Conservation (phyloP, 1,140 invertebrate species). For the Drosophila nasuta region DNA sequence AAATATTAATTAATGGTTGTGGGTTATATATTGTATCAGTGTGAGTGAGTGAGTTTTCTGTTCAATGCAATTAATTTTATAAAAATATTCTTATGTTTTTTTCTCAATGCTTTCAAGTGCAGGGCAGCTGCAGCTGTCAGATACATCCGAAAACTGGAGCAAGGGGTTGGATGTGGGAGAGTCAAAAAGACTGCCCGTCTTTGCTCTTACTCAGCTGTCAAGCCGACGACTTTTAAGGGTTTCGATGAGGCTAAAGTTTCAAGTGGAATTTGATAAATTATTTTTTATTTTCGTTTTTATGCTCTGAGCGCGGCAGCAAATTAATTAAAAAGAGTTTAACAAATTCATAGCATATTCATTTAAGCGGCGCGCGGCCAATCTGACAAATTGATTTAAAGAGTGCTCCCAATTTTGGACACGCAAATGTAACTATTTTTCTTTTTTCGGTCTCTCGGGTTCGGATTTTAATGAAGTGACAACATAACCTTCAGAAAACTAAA, state of each 20-base stretch:
- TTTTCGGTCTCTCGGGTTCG: neutral
- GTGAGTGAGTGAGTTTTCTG: neutral
- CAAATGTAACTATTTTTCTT: slow-evolving; percentile 44
- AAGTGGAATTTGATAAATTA: slow-evolving; percentile 63
- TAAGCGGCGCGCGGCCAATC: neutral
- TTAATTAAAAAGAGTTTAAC: slow-evolving; percentile 72
- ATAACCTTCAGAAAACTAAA: slow-evolving; percentile 55
- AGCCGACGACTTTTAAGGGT: slow-evolving; percentile 7
- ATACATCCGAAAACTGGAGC: slow-evolving; percentile 21
- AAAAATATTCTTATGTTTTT: slow-evolving; percentile 30
- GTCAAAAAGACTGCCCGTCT: neutral
- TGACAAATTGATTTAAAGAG: slow-evolving; percentile 43
- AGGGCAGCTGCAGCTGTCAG: slow-evolving; percentile 46
- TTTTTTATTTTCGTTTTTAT: slow-evolving; percentile 31
- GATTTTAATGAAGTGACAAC: slow-evolving; percentile 37
- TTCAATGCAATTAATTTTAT: slow-evolving; percentile 42
- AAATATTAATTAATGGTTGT: slow-evolving; percentile 59
- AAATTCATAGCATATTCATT: slow-evolving; percentile 51
- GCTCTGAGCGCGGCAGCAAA: slow-evolving; percentile 42
- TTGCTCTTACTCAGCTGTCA: slow-evolving; percentile 13
- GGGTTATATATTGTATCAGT: slow-evolving; percentile 9
- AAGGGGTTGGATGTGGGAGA: neutral
- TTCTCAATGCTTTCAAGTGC: slow-evolving; percentile 57
- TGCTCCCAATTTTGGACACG: slow-evolving; percentile 50
- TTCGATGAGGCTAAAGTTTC: slow-evolving; percentile 11